These are phyloP conservation scores for Callyntrura guangdongensis DNA, from an alignment of 2,888 invertebrate species.

Conservation along the genomic window DNA sequence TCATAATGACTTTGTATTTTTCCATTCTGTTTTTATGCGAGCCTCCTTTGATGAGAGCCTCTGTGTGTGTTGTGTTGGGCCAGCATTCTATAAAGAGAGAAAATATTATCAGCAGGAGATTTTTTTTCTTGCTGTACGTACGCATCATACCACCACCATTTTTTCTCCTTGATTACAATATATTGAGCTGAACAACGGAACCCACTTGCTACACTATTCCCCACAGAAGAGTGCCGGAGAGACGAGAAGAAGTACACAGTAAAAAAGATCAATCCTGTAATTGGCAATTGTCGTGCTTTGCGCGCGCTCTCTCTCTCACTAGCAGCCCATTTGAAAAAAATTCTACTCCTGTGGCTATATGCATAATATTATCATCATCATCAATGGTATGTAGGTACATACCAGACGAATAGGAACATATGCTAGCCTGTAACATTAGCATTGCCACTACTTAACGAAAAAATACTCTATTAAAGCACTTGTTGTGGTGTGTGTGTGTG, in stretches of 20 bases:
- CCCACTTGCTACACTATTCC: neutral
- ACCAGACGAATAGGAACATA: neutral
- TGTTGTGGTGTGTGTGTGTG: slow-evolving; percentile 4
- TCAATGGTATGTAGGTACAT: neutral
- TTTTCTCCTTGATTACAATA: slow-evolving; percentile 54
- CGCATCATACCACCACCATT: neutral
- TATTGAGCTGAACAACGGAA: slow-evolving; percentile 36
- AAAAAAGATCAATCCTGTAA: slow-evolving; percentile 80
- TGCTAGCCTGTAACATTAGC: neutral
- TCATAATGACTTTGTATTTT: slow-evolving; percentile 78
- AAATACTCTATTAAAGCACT: slow-evolving; percentile 39
- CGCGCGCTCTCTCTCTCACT: slow-evolving; percentile 21
- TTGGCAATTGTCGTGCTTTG: slow-evolving; percentile 83
- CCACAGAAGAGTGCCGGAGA: neutral
- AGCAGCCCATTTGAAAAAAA: slow-evolving; percentile 32
- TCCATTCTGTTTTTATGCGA: neutral
- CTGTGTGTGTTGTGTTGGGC: neutral
- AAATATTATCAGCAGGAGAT: slow-evolving; percentile 74
- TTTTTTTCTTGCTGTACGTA: slow-evolving; percentile 62
- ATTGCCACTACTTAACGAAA: neutral
- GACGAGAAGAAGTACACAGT: neutral
- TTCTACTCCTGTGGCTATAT: slow-evolving; percentile 74
- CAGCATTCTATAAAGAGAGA: slow-evolving; percentile 58
- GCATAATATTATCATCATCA: slow-evolving; percentile 41
- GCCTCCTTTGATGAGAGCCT: neutral